phyloP scores from a whole-genome alignment of 2,797 vertebrate species.

The Mionectes olivaceus region DNA sequence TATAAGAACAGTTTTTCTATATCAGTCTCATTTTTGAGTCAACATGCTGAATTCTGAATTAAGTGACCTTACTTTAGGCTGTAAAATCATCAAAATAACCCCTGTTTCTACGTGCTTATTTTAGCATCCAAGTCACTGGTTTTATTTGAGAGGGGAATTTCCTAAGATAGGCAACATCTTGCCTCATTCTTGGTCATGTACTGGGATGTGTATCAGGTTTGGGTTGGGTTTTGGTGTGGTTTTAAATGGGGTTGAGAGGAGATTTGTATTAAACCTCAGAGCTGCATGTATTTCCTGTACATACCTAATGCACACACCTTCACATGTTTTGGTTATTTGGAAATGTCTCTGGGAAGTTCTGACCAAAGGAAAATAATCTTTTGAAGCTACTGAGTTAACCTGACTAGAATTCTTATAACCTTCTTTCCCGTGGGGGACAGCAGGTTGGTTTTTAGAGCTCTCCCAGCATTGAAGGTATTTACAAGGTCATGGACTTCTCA shows the following conservation, averaged over 20 bases:
- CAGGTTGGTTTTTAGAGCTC: background rate
- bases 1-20: background rate
- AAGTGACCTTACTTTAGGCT: background rate
- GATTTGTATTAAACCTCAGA: background rate
- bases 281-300: background rate
- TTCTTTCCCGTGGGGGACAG: fast-evolving
- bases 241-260: background rate
- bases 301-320: background rate
- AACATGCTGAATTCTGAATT: background rate
- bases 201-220: background rate
- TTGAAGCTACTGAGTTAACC: background rate
- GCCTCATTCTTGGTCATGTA: background rate
- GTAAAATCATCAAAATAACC: background rate
- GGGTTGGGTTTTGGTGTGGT: background rate
- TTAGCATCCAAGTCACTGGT: background rate
- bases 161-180: background rate
- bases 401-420: background rate
- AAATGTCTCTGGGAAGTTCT: background rate
- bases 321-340: background rate
- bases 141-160: background rate
- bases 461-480: background rate
- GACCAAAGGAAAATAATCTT: background rate
- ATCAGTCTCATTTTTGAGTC: background rate
- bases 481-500: background rate
- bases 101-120: background rate